Evolutionary conservation across 2,797 vertebrate species (phyloP), one percentile per base, ranked within the genome.

Genomic region (Acropternis orthonyx): DNA sequence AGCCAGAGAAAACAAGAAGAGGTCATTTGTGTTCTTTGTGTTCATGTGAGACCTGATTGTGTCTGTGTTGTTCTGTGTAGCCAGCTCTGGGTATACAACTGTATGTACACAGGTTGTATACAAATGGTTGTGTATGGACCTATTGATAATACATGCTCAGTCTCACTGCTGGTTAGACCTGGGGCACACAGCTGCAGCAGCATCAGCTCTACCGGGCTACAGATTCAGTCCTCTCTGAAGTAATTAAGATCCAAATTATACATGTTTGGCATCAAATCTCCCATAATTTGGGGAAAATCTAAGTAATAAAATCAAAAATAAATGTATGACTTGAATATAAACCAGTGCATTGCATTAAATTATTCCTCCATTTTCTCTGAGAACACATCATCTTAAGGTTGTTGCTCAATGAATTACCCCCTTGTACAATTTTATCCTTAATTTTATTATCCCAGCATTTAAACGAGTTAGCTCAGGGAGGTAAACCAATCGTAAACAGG

Each of bases 51-150:
- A n/a, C 7, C 26, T 49, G 49, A 12, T 20, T 30, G 13, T 28
- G 21, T 5, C 22, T 30, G 17, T 32, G 24, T 4, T 44, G 39
- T 36, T 65, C 23, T 55, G 12, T 13, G 13, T n/a, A 49, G 14
- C 15, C 61, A 68, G 17, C 12, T 87, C 34, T 48, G 14, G 18
- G 39, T 18, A 65, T 16, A 41, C 12, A 10, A 23, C 30, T 63
- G 39, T 23, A 19, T 43, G 28, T 24, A 24, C 0, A 0, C 12
- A 6, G 37, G 21, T 26, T 68, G 34, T 14, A 34, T n/a, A 30
- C 0, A 1, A 10, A 8, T 37, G 39, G n/a, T 77, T 49, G 7
- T 77, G 18, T 37, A n/a, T 28, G 15, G 37, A 61, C 12, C 20
- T 41, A 49, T 21, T 41, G 30, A 8, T 17, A 59, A 49, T 23